Conservation (phyloP, 2,113 vertebrate genomes). For the Phyllostomus hastatus region DNA sequence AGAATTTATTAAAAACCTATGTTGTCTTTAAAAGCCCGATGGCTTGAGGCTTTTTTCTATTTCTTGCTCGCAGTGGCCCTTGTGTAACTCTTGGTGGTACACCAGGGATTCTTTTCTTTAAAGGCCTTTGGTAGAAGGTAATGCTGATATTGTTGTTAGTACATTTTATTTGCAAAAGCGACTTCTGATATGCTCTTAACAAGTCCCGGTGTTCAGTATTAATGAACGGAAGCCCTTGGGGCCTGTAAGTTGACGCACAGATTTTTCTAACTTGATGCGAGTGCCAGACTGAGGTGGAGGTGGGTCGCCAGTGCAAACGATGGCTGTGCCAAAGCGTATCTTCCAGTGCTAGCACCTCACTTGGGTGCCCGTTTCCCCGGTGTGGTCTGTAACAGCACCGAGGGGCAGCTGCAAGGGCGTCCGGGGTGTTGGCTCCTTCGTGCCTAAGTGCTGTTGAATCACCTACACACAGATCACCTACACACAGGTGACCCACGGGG, state of each 20-base stretch:
- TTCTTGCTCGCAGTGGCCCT: neutral
- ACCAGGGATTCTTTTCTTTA: neutral
- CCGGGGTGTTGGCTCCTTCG: accelerated
- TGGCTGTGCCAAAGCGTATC: accelerated
- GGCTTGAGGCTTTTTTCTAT: neutral
- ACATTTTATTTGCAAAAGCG: conserved; percentile 25
- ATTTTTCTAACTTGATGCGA: neutral
- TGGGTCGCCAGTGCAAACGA: neutral
- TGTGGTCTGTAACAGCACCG: neutral
- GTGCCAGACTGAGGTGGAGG: neutral
- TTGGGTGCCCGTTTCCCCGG: neutral
- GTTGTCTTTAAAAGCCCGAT: neutral
- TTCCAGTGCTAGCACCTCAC: accelerated
- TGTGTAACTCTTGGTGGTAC: neutral
- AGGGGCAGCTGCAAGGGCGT: neutral
- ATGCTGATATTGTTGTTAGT: neutral
- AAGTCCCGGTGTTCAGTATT: neutral
- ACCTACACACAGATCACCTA: neutral
- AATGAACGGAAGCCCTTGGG: neutral
- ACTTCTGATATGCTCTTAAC: neutral
- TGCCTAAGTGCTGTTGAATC: neutral
- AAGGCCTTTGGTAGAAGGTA: conserved; percentile 12
- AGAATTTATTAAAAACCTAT: neutral
- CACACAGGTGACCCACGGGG: neutral
- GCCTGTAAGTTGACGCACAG: neutral